Conservation (phyloP, 2,113 vertebrate species). For the Nyctereutes procyonoides region DNA sequence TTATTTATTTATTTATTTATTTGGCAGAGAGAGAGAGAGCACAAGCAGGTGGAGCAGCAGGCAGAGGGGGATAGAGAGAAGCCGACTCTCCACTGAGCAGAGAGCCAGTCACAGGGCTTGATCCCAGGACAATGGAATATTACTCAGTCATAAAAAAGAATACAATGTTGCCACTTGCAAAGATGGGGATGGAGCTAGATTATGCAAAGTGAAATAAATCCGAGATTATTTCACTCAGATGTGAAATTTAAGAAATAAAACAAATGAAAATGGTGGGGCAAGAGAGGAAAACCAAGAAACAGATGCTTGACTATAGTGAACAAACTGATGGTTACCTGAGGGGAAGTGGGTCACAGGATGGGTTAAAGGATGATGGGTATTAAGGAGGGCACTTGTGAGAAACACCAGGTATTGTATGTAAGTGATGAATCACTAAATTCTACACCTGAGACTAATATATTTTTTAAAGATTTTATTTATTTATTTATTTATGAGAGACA, state of each 20-base stretch:
- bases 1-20: not conserved
- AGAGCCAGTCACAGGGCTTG: not conserved
- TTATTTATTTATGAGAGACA: too few species aligned
- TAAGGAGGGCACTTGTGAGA: too few species aligned
- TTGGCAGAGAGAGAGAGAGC: not conserved
- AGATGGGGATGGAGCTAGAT: not conserved
- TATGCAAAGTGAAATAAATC: not conserved
- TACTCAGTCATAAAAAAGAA: not conserved
- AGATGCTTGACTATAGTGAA: not conserved
- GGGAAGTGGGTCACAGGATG: too few species aligned
- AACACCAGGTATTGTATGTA: not conserved
- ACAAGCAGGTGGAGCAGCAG: not conserved
- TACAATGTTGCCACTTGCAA: not conserved
- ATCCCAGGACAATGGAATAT: not conserved
- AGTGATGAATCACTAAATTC: not conserved
- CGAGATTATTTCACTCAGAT: not conserved
- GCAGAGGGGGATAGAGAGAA: not conserved
- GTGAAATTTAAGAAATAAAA: not conserved
- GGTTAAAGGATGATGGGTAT: too few species aligned
- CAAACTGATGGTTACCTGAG: too few species aligned
- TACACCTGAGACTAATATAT: not conserved
- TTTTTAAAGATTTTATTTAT: too few species aligned
- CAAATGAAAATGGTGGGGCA: not conserved
- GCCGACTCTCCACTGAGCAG: not conserved
- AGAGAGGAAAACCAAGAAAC: not conserved